Evolutionary conservation across 2,888 invertebrate genomes (phyloP).

Genomic region (Litoditis marina): DNA sequence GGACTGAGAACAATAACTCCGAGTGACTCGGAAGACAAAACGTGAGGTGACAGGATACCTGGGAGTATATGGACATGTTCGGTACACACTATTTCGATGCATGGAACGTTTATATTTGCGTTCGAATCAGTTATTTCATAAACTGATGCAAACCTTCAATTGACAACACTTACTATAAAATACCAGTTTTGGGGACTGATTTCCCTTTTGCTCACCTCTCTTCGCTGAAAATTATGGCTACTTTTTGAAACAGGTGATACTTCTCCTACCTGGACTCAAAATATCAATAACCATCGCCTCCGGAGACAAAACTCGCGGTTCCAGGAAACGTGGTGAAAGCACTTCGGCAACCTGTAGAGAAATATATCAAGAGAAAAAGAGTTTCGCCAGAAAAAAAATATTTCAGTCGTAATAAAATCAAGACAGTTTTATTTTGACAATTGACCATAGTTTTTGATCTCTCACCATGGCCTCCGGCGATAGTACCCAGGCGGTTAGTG

Average conservation of each 20-base stretch:
- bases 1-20: constrained; percentile 52
- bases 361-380: background rate
- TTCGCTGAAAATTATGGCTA: background rate
- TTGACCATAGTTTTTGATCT: no score
- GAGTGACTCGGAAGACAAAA: constrained; percentile 43
- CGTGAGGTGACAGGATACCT: constrained; percentile 41
- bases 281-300: constrained; percentile 54
- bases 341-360: constrained; percentile 30
- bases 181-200: no score
- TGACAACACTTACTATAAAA: no score
- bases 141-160: no score
- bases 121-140: no score
- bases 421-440: no score
- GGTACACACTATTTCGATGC: no score
- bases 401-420: no score
- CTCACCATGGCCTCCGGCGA: constrained; percentile 51
- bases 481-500: constrained; percentile 50
- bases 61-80: no score
- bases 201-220: background rate
- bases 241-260: background rate
- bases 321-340: constrained; percentile 47
- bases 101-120: no score
- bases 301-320: constrained; percentile 50
- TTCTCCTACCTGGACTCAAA: constrained; percentile 46
- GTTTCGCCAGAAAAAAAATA: background rate